phyloP scores from a whole-genome alignment of 1,140 invertebrate species.

The Littorina saxatilis region DNA sequence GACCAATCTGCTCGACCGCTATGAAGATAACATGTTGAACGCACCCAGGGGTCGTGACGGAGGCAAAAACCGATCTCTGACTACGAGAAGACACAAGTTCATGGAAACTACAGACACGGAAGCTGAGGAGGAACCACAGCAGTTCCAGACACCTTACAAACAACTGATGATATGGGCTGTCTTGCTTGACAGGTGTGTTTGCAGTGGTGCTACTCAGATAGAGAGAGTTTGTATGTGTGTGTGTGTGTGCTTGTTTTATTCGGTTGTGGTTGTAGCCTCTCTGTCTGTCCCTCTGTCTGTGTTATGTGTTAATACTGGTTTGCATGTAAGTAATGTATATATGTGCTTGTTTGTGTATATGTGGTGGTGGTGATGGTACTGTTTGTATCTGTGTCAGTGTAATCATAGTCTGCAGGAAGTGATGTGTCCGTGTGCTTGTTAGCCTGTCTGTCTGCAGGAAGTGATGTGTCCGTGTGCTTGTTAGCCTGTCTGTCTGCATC shows the following conservation, averaged over 20 bases:
- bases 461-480: not conserved
- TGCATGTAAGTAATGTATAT: too few species aligned
- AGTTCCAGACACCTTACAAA: constrained; percentile 67
- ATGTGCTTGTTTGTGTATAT: too few species aligned
- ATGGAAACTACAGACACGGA: constrained; percentile 35
- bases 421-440: too few species aligned
- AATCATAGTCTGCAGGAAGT: too few species aligned
- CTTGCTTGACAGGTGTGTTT: constrained; percentile 62
- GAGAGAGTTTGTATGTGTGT: too few species aligned
- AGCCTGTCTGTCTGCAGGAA: too few species aligned
- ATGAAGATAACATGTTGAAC: constrained; percentile 36
- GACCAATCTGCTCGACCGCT: constrained; percentile 61
- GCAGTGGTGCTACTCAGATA: not conserved
- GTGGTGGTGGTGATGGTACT: too few species aligned
- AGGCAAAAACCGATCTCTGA: not conserved
- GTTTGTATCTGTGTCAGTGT: too few species aligned
- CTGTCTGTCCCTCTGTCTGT: too few species aligned
- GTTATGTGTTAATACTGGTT: too few species aligned
- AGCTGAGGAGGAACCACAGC: constrained; percentile 31
- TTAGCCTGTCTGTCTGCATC: not conserved
- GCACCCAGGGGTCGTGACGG: not conserved
- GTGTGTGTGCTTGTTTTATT: too few species aligned
- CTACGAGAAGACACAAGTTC: not conserved
- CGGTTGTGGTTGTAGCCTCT: too few species aligned
- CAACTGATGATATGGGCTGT: constrained; percentile 69